Base-by-base conservation (phyloP, 1,140 invertebrate species). In the Drosophila nigrodunni region DNA sequence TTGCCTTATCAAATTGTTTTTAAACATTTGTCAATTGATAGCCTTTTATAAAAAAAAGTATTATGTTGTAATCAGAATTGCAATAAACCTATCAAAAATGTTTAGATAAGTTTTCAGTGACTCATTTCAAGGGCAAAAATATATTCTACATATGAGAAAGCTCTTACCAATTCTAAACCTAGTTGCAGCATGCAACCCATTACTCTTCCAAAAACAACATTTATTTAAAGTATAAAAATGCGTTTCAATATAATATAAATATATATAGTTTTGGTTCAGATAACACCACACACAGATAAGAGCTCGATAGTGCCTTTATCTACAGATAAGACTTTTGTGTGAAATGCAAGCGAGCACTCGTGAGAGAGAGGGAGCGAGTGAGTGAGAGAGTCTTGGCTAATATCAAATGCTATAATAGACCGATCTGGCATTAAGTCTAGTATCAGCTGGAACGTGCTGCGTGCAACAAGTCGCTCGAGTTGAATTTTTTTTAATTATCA, bases 341-440 rank as follows among this genome's bases (percentile, higher is more conserved):
- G 41, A 18, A 37, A 46, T 15, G 39, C 50, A 49, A 15, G 18
- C 49, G 13, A 41, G 37, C 4, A 7, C 10, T 34, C 3, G 0
- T 34, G 11, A 7, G 5, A 50, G 7, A 11, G 43, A 61, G 18
- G 1, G 18, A 21, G 18, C 0, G 18, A 21, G 18, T 1, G 18
- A 30, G 25, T 4, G 11, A 7, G 5, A 50, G 7, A 11, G 43
- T 55, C 57, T 55, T 69, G 61, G 71, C 39, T 39, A 52, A 60
- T 66, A 68, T 15, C 34, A 54, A 49, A 37, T 44, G 67, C 66
- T 57, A 69, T 74, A 69, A 69, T 74, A 74, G 57, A 34, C 11
- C 71, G 65, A 74, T 74, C 72, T 70, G 72, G 66, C 58, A 70
- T 74, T 70, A 74, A 35, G 47, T 10, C 25, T 50, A 74, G 72